These are phyloP conservation scores for Coregonus suidteri DNA, from an alignment of 2,797 vertebrate species.

Conservation along the genomic window DNA sequence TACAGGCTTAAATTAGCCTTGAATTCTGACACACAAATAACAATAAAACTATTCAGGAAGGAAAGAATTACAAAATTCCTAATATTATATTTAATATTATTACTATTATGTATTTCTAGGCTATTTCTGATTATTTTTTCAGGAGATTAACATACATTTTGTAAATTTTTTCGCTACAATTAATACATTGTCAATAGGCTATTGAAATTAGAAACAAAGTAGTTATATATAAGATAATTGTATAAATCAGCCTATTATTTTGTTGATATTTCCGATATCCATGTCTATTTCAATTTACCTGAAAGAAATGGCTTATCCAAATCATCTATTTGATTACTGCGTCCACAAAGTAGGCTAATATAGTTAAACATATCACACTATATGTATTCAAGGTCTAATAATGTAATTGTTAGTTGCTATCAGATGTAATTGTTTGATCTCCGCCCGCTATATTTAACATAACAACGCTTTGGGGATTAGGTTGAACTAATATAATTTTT, in stretches of 20 bases:
- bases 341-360: neutral
- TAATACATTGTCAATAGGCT: neutral
- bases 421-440: constrained; percentile 2
- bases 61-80: neutral
- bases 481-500: neutral
- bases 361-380: neutral
- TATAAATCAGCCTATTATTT: neutral
- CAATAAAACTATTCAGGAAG: neutral
- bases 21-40: neutral
- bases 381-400: neutral
- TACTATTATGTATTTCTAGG: neutral
- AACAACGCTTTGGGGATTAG: constrained; percentile 8
- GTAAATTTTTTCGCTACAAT: neutral
- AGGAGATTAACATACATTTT: neutral
- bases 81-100: neutral
- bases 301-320: neutral
- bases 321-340: neutral
- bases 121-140: neutral
- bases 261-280: neutral
- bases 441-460: neutral
- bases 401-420: neutral
- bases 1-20: neutral
- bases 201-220: neutral
- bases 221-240: neutral
- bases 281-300: neutral